Base-by-base conservation (phyloP, 2,888 invertebrate genomes). In the Zaprionus obscuricornis region DNA sequence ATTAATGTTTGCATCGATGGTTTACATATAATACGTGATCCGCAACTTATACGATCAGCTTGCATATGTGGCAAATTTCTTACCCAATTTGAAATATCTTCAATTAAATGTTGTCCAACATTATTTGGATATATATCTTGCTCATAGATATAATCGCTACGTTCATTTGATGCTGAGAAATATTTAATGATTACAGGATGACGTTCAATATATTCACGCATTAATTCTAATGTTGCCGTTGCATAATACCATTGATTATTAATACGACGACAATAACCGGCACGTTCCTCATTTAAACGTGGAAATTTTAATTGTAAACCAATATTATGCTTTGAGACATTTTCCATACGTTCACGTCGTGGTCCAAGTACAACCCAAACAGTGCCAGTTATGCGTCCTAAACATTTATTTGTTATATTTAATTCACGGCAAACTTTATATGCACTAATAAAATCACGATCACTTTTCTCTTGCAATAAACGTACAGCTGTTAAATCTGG, bases 221-320 rank as follows among this genome's bases (percentile, higher is more conserved):
- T 92, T 0, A 96, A 89, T 1, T 93, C 91, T 0, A 96, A 88
- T 24, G 95, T 93, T 74, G 95, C 94, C 11, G 92, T 89, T 0
- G 98, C 96, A 90, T 98, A 98, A 14, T 92, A 90, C 98, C 98
- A 98, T 31, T 92, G 86, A 78, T 91, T 92, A n/a, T 92, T 91
- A 0, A 92, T 91, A 67, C 94, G 95, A 45, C 93, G 94, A 0
- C 97, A 96, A 89, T 94, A 98, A 20, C 98, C 97, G 1, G 95
- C 93, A 1, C 95, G 92, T 81, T 94, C 94, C 87, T 92, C 92
- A 67, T 94, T 93, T 93, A 93, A 93, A 87, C 96, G 97, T 65
- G 95, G 96, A 85, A 95, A 96, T 90, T 98, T 98, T 14, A 99
- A 91, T 88, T 97, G 96, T 36, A 99, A 92, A 0, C 98, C 99